Base-by-base conservation (phyloP, 2,113 vertebrate genomes). In the Axis porcinus region DNA sequence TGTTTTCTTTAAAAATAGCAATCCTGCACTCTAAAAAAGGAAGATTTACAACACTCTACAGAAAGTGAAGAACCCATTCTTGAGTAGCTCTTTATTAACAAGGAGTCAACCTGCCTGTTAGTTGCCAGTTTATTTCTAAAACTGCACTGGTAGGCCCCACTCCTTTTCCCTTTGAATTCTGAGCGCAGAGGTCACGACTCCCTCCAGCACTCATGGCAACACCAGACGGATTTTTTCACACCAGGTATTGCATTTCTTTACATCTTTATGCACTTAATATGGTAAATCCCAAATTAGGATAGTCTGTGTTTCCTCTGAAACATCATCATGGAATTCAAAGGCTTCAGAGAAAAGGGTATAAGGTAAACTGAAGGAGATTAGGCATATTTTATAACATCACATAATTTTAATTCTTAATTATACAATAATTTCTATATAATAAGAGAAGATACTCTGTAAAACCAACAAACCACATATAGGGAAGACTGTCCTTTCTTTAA, bases 1-100 rank as follows among this genome's bases (percentile, higher is more conserved):
- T 92, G 95, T 97, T 97, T 97, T 93, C 89, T 97, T 97, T 98
- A 96, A 93, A 95, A 93, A 74, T 89, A 97, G 95, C 88, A 90
- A 93, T 64, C n/a, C 30, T 93, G 23, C 21, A 54, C 15, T 97
- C 78, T 96, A 91, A 98, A 97, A 96, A 64, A 45, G 55, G 82
- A 97, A 94, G 64, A 90, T 93, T 95, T 96, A 86, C 79, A 96
- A 89, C 17, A 94, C 15, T 62, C 33, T 76, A 76, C 67, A 97
- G 45, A 92, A 96, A 97, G 93, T 93, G 87, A 96, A 96, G 81
- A 94, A 54, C 84, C 58, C 50, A 79, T 94, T 94, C 64, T 85
- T 70, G 54, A 94, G 92, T 64, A 52, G 45, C 76, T 96, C 78
- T 94, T 97, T 76, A 74, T 95, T 94, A 88, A 90, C 76, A 96